A percentile compares a stretch with the other conserved stretches of the same genome.
Evolutionary conservation across 2,888 invertebrate species (phyloP).

Genomic region (Phasia obesa): DNA sequence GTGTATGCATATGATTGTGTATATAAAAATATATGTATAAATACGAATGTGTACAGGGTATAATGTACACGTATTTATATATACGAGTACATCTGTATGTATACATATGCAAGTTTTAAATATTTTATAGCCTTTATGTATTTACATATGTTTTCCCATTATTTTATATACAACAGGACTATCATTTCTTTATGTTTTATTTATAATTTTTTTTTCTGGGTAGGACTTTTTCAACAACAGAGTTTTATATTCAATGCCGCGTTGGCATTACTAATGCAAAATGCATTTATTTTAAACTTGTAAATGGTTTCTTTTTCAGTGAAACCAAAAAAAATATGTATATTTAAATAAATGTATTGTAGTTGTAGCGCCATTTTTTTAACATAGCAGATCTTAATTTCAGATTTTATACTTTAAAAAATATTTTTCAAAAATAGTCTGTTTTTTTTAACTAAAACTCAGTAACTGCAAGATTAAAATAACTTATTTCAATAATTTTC

Average conservation of each 20-base stretch:
- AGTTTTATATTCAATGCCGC: conserved; percentile 30
- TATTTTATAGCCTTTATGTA: conserved; percentile 51
- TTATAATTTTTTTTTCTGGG: neutral
- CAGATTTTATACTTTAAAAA: neutral
- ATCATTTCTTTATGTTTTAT: neutral
- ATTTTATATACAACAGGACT: neutral
- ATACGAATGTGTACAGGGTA: too few relatives aligned
- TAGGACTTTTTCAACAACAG: conserved; percentile 11
- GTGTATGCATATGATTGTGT: neutral
- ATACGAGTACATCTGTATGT: neutral
- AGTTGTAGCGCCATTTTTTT: conserved; percentile 20
- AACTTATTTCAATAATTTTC: too few relatives aligned
- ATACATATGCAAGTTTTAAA: neutral
- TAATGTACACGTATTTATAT: too few relatives aligned
- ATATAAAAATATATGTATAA: too few relatives aligned
- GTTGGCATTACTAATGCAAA: conserved; percentile 46
- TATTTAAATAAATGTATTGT: neutral
- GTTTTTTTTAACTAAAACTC: too few relatives aligned
- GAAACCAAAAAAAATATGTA: neutral
- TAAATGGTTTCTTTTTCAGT: conserved; percentile 20
- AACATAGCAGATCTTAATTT: neutral
- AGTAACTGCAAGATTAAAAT: too few relatives aligned
- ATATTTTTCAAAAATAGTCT: conserved; percentile 1
- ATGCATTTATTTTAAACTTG: conserved; percentile 24
- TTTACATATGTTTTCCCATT: conserved; percentile 32